Conservation (phyloP, 1,140 invertebrate species). For the Teleogryllus occipitalis region DNA sequence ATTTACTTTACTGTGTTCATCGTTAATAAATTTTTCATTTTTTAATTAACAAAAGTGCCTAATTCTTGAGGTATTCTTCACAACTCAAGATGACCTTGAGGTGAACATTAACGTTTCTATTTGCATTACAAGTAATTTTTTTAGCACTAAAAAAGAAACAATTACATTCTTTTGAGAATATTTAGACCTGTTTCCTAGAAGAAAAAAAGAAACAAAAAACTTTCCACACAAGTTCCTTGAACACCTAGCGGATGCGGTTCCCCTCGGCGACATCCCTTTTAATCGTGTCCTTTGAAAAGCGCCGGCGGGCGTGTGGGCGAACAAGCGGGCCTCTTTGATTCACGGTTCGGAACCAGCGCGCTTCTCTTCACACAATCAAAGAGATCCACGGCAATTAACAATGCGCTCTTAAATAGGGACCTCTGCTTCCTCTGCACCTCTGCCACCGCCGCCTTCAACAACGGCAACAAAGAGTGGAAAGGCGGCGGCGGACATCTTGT, state of each 20-base stretch:
- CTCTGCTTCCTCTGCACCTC: neutral
- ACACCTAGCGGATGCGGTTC: neutral
- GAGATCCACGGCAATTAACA: neutral
- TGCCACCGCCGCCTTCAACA: no score
- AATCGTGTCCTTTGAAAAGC: neutral
- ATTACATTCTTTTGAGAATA: neutral
- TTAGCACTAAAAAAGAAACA: neutral
- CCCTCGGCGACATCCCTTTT: neutral
- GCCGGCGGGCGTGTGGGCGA: no score
- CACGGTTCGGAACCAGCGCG: neutral
- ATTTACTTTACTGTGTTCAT: no score
- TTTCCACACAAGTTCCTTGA: neutral
- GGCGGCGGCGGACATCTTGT: no score
- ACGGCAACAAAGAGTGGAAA: no score
- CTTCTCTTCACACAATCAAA: slow-evolving; percentile 4
- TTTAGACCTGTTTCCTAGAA: neutral
- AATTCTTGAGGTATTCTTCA: no score
- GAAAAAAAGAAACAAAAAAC: neutral
- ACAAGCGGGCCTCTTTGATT: neutral
- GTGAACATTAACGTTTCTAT: no score
- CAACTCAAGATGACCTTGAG: no score
- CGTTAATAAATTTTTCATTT: no score
- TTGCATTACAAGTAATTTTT: neutral
- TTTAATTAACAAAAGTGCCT: no score
- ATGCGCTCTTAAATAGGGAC: neutral